Evolutionary conservation across 1,140 invertebrate genomes (phyloP).

Genomic region (Drosophila tsacasi): DNA sequence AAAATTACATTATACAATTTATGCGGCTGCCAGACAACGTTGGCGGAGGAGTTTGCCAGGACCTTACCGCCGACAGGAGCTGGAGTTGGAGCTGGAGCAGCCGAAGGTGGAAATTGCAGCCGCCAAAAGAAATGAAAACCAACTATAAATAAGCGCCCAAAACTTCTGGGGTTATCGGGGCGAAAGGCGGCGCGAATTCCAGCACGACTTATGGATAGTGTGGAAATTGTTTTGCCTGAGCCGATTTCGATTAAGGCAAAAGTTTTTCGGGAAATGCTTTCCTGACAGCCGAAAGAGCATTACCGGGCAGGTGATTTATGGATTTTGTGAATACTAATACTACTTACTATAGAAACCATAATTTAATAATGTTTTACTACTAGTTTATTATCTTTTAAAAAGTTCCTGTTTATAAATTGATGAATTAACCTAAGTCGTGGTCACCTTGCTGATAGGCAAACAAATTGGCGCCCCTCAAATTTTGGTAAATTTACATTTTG

Average conservation of each 20-base stretch:
- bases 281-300: neutral
- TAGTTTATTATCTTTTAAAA: neutral
- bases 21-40: conserved; percentile 71
- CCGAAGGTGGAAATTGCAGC: conserved; percentile 40
- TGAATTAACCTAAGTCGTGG: neutral
- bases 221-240: conserved; percentile 43
- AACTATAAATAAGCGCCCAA: conserved; percentile 49
- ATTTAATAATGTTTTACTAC: neutral
- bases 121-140: conserved; percentile 47
- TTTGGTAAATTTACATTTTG: conserved; percentile 32
- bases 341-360: too few species aligned
- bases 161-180: conserved; percentile 20
- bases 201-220: conserved; percentile 29
- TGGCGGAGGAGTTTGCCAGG: conserved; percentile 11
- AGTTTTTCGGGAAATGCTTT: conserved; percentile 14
- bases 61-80: neutral
- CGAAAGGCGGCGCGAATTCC: conserved; percentile 17
- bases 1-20: conserved; percentile 84
- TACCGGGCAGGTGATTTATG: conserved; percentile 1
- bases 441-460: conserved; percentile 23
- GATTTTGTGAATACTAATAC: neutral
- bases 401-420: neutral
- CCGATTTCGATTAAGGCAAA: conserved; percentile 48
- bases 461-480: conserved; percentile 12
- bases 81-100: neutral